Conservation (phyloP, 1,140 invertebrate genomes). For the Aphidius gifuensis region DNA sequence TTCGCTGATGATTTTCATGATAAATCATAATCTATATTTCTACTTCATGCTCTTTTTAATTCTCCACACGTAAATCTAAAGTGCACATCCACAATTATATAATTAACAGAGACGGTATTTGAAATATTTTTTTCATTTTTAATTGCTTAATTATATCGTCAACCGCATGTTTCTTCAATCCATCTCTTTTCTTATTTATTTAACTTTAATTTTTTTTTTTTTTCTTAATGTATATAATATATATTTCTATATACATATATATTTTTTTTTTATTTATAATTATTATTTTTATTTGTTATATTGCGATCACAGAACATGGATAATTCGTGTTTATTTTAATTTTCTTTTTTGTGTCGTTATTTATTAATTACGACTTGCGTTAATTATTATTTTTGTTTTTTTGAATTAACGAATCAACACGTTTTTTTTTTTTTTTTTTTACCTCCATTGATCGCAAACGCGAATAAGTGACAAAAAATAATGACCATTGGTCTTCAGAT, state of each 20-base stretch:
- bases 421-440: conserved; percentile 4
- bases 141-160: conserved; percentile 1
- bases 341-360: conserved; percentile 24
- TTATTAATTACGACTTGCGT: conserved; percentile 28
- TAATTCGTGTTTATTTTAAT: conserved; percentile 46
- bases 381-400: conserved; percentile 21
- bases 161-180: conserved; percentile 1
- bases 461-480: no score
- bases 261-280: conserved; percentile 19
- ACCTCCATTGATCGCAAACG: background rate
- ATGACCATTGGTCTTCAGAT: no score
- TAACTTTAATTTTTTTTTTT: background rate
- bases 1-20: no score
- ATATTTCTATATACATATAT: conserved; percentile 14
- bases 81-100: conserved; percentile 31
- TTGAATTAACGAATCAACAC: background rate
- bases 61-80: conserved; percentile 23
- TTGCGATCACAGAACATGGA: conserved; percentile 51
- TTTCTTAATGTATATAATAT: background rate
- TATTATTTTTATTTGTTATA: conserved; percentile 37
- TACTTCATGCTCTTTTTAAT: background rate
- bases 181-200: background rate
- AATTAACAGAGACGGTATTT: conserved; percentile 31
- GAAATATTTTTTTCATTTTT: conserved; percentile 2
- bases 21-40: background rate